phyloP scores from a whole-genome alignment of 2,797 vertebrate genomes.

The Spheniscus humboldti region DNA sequence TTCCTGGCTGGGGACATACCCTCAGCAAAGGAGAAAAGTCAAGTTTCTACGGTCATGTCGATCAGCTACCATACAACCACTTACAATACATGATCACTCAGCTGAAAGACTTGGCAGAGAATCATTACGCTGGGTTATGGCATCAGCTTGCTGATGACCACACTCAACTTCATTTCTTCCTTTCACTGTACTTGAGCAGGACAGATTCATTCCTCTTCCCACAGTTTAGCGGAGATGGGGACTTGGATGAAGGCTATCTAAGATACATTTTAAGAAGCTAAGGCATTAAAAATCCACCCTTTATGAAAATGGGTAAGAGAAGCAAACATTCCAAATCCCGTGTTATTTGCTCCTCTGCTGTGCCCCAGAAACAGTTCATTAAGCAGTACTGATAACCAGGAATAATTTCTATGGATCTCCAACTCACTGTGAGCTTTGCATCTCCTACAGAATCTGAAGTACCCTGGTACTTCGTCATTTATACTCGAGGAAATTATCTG shows the following conservation, averaged over 20 bases:
- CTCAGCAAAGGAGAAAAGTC: neutral
- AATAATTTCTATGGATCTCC: neutral
- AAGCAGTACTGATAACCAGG: neutral
- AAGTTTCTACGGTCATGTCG: neutral
- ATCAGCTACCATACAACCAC: neutral
- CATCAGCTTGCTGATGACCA: neutral
- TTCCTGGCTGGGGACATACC: neutral
- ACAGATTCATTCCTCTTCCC: neutral
- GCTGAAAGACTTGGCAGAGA: neutral
- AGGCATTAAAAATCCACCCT: neutral
- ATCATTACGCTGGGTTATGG: fast-evolving
- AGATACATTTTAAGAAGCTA: neutral
- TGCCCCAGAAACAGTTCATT: neutral
- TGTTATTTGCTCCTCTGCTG: neutral
- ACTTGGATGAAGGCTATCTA: neutral
- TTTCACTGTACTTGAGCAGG: neutral
- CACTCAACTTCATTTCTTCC: neutral
- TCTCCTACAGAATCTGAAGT: neutral
- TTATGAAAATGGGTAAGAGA: neutral
- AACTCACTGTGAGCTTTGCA: neutral
- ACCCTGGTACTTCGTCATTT: neutral
- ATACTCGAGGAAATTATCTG: neutral
- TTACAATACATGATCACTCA: neutral
- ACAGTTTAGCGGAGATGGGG: neutral
- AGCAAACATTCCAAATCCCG: neutral